phyloP scores from a whole-genome alignment of 2,888 invertebrate species.

The Anoplius nigerrimus region DNA sequence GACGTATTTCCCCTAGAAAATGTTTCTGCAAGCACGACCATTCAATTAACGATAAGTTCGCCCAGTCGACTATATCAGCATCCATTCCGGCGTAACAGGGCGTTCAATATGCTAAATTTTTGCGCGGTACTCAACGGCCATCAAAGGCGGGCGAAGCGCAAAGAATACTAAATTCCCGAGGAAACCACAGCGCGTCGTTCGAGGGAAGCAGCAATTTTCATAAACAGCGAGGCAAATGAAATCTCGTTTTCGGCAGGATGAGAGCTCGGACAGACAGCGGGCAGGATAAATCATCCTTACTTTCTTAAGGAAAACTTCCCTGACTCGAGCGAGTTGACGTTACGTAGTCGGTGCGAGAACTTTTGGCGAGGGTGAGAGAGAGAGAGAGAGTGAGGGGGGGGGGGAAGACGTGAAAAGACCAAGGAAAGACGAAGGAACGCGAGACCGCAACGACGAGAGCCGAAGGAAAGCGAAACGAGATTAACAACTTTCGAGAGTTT shows the following conservation, averaged over 20 bases:
- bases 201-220: no score
- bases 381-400: constrained; percentile 11
- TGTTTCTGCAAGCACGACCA: no score
- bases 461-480: constrained; percentile 29
- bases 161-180: neutral
- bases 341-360: neutral
- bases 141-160: neutral
- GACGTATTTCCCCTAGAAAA: no score
- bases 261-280: neutral
- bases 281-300: constrained; percentile 1
- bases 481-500: constrained; percentile 34
- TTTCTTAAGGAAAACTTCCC: constrained; percentile 5
- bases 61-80: no score
- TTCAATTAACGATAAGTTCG: no score
- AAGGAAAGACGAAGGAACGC: neutral
- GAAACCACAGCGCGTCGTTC: neutral
- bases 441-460: constrained; percentile 9
- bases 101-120: no score
- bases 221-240: no score
- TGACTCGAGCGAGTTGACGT: neutral
- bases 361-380: neutral
- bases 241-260: neutral
- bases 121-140: neutral
- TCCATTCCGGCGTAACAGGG: no score
- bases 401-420: constrained; percentile 15